phyloP scores from a whole-genome alignment of 2,888 invertebrate species.

The Ligdia adustata region DNA sequence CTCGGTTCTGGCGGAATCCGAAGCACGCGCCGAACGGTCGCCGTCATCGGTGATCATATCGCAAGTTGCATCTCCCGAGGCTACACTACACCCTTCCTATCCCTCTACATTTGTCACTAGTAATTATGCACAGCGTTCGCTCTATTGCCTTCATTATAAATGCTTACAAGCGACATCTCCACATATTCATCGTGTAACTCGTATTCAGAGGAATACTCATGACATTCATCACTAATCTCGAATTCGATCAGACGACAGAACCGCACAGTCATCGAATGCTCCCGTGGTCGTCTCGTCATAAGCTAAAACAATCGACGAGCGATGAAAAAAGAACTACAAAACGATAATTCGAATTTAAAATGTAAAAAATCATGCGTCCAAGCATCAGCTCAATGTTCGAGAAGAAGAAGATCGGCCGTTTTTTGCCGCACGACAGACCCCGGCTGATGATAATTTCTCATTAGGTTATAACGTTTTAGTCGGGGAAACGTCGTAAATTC shows the following conservation, averaged over 20 bases:
- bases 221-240: conserved; percentile 33
- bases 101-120: conserved; percentile 47
- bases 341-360: conserved; percentile 70
- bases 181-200: conserved; percentile 52
- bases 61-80: conserved; percentile 74
- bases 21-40: conserved; percentile 78
- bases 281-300: conserved; percentile 62
- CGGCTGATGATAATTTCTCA: conserved; percentile 81
- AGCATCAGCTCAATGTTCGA: conserved; percentile 41
- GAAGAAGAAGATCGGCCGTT: conserved; percentile 59
- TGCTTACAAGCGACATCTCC: conserved; percentile 43
- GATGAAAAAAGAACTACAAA: conserved; percentile 65
- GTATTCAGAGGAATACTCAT: conserved; percentile 44
- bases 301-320: conserved; percentile 74
- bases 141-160: conserved; percentile 55
- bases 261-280: conserved; percentile 72
- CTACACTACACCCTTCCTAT: conserved; percentile 49
- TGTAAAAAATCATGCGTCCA: conserved; percentile 67
- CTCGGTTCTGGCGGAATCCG: conserved; percentile 62
- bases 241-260: conserved; percentile 54
- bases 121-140: conserved; percentile 37
- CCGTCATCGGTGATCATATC: conserved; percentile 69
- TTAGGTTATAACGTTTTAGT: conserved; percentile 82
- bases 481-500: conserved; percentile 80
- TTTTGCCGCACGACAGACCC: conserved; percentile 71